Percentiles rank a stretch among this genome's conserved stretches.
Evolutionary conservation across 1,140 invertebrate genomes (phyloP).

Genomic region (Theocolax elegans): DNA sequence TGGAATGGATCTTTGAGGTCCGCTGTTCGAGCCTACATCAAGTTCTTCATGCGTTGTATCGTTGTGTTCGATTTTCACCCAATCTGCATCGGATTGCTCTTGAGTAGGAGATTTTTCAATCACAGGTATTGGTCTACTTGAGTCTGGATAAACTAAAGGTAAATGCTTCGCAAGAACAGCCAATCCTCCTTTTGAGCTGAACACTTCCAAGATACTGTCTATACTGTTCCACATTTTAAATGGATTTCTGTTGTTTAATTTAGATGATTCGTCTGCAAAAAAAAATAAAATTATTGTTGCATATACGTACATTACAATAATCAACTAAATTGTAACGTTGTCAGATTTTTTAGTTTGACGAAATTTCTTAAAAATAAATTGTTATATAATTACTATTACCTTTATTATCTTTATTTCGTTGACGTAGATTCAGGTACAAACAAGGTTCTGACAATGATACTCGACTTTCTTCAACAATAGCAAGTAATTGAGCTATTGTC

Average conservation of each 20-base stretch:
- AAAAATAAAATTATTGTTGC: not conserved
- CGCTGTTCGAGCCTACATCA: constrained; percentile 65
- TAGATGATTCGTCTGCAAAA: constrained; percentile 50
- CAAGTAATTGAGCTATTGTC: constrained; percentile 73
- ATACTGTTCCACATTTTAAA: constrained; percentile 62
- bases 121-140: constrained; percentile 66
- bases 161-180: constrained; percentile 87
- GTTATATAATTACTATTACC: no score
- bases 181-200: constrained; percentile 87
- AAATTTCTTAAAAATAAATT: no score
- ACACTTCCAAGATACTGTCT: constrained; percentile 81
- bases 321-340: no score
- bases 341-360: no score
- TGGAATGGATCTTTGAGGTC: constrained; percentile 57
- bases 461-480: constrained; percentile 70
- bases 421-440: constrained; percentile 62
- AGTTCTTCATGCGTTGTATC: constrained; percentile 80
- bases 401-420: constrained; percentile 61
- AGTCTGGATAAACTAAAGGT: constrained; percentile 86
- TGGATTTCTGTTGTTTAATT: constrained; percentile 52
- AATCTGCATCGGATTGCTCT: constrained; percentile 73
- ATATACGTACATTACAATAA: no score
- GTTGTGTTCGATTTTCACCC: constrained; percentile 81
- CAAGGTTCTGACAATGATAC: constrained; percentile 70
- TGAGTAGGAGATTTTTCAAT: constrained; percentile 69